Evolutionary conservation across 1,140 invertebrate genomes (phyloP).

Genomic region (Pomacea maculata): DNA sequence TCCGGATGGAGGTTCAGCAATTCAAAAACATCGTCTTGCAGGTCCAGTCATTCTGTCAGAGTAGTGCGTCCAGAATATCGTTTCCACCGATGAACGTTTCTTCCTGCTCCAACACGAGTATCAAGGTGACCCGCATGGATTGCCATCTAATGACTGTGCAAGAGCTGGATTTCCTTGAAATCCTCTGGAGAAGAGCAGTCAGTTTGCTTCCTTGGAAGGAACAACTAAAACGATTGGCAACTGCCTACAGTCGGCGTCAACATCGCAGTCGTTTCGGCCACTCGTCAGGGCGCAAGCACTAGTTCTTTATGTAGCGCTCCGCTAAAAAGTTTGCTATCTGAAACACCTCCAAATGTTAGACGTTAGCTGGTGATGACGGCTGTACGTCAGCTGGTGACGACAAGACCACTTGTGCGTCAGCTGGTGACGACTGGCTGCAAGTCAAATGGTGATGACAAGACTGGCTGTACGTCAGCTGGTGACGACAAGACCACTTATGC

Average conservation of each 20-base stretch:
- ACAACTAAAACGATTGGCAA: background rate
- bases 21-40: slow-evolving; percentile 36
- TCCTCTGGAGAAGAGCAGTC: slow-evolving; percentile 33
- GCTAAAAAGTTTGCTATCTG: no score
- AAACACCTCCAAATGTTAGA: no score
- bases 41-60: slow-evolving; percentile 37
- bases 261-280: background rate
- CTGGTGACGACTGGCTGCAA: no score
- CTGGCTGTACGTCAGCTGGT: no score
- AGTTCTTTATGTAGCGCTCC: no score
- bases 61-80: background rate
- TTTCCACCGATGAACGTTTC: slow-evolving; percentile 15
- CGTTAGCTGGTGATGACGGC: no score
- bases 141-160: slow-evolving; percentile 42
- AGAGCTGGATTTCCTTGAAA: slow-evolving; percentile 38
- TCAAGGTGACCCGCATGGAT: slow-evolving; percentile 31
- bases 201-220: no score
- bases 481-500: no score
- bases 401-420: no score
- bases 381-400: no score
- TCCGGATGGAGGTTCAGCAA: slow-evolving; percentile 41
- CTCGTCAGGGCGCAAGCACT: background rate
- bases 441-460: no score
- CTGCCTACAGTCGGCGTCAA: background rate
- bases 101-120: slow-evolving; percentile 39